Conservation (phyloP, 1,140 invertebrate genomes). For the Cydia strobilella region DNA sequence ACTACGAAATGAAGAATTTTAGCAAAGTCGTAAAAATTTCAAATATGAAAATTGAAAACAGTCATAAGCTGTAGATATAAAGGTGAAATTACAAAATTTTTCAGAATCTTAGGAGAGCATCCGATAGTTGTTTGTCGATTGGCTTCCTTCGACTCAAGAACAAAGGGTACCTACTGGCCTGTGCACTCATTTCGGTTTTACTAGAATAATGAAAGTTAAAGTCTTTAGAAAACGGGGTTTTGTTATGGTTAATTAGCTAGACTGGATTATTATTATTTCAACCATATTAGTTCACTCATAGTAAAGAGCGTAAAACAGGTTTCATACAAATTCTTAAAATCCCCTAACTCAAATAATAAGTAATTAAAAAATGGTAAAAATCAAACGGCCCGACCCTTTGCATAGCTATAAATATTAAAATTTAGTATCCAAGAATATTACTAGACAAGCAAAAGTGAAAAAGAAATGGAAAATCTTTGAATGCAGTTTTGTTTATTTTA, state of each 20-base stretch:
- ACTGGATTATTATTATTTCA: not conserved
- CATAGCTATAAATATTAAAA: too few species aligned
- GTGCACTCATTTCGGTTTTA: constrained; percentile 22
- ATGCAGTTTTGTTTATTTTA: too few species aligned
- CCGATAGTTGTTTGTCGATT: not conserved
- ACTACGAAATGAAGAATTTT: not conserved
- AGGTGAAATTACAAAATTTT: not conserved
- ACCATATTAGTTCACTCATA: not conserved
- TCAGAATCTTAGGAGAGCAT: not conserved
- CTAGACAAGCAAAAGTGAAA: too few species aligned
- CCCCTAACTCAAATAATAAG: too few species aligned
- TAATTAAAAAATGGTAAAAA: too few species aligned
- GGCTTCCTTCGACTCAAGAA: constrained; percentile 32
- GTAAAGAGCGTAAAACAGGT: too few species aligned
- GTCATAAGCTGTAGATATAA: not conserved
- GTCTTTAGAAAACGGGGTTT: constrained; percentile 25
- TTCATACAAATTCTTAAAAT: too few species aligned
- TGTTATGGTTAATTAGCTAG: constrained; percentile 21
- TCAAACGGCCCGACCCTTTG: too few species aligned
- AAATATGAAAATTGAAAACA: not conserved
- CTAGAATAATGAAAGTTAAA: constrained; percentile 18
- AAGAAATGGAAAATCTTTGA: too few species aligned
- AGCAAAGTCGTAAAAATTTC: not conserved
- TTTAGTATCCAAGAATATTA: too few species aligned
- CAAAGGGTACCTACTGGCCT: constrained; percentile 21